Base-by-base conservation (phyloP, 2,113 vertebrate genomes). In the Pteronura brasiliensis region DNA sequence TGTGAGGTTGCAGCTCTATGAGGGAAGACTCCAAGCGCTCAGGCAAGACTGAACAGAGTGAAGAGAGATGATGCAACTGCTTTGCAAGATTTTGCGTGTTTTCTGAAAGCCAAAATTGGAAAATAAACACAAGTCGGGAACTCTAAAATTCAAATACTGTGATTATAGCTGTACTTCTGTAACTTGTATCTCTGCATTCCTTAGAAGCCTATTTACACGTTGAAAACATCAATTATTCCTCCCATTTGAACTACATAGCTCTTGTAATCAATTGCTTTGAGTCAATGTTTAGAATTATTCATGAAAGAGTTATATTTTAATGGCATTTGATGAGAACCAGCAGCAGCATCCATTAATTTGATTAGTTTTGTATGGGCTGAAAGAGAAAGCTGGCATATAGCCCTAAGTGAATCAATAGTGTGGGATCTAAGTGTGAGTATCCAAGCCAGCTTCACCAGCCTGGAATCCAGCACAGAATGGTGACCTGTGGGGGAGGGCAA, bases 211-310 rank as follows among this genome's bases (percentile, higher is more conserved):
- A 97, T 98, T 98, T 98, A 97, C 97, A 98, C 98, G 90, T 87
- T 97, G 96, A 97, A 98, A 92, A 97, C 97, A 97, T 98, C 97
- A 98, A 88, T 98, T 98, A 97, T 97, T 88, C 95, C 95, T 97
- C 97, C 94, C 71, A 52, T 90, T 92, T 92, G 82, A 97, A 95
- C 97, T 89, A 76, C 17, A 3, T 90, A 83, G 77, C 69, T 92
- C 87, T 87, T 96, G 63, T 96, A 95, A 97, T 97, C 96, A 96
- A 98, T 98, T 97, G 95, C 93, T 52, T 74, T 96, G 96, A 96
- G 87, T 93, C 96, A 91, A 27, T 95, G 85, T 95, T 98, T 97
- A 96, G 97, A 98, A 98, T 97, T 98, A 98, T 97, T 98, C 93
- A 98, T 97, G 96, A 98, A 98, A 98, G 93, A 95, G 90, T 95